Conservation (phyloP, 1,140 invertebrate genomes). For the Halictus rubicundus region DNA sequence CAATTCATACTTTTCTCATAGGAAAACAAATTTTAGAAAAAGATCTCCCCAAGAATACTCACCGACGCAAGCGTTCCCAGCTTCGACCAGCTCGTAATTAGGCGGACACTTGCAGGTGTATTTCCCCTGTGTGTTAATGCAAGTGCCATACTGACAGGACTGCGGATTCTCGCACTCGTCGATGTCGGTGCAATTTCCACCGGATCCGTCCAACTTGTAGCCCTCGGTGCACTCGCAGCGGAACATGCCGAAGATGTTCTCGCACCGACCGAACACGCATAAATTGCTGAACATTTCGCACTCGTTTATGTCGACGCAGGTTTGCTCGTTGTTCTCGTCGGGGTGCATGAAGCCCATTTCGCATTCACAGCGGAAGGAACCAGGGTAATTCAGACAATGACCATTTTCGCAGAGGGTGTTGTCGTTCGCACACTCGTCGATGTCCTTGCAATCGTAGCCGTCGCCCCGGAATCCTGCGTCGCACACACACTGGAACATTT, state of each 20-base stretch:
- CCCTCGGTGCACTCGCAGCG: constrained; percentile 92
- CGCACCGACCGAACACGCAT: constrained; percentile 92
- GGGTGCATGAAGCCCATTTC: constrained; percentile 91
- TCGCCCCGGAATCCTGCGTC: constrained; percentile 93
- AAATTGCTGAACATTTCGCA: constrained; percentile 93
- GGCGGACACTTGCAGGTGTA: constrained; percentile 92
- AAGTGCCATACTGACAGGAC: constrained; percentile 90
- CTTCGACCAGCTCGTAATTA: constrained; percentile 83
- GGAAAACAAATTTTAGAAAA: too few relatives aligned
- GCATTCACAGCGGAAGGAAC: constrained; percentile 93
- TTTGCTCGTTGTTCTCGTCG: constrained; percentile 84
- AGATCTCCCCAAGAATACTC: constrained; percentile 56
- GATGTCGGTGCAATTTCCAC: constrained; percentile 89
- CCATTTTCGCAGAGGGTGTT: constrained; percentile 88
- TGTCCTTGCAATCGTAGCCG: constrained; percentile 86
- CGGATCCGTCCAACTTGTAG: constrained; percentile 89
- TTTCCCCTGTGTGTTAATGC: constrained; percentile 90
- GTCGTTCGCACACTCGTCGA: constrained; percentile 93
- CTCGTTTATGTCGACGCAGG: constrained; percentile 95
- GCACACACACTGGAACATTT: constrained; percentile 85
- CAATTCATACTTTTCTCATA: too few relatives aligned
- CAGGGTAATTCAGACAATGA: constrained; percentile 91
- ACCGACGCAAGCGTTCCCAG: constrained; percentile 88
- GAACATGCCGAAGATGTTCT: constrained; percentile 94
- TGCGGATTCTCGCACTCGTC: constrained; percentile 90